Base-by-base conservation (phyloP, 2,888 invertebrate genomes). In the Creontiades dilutus region DNA sequence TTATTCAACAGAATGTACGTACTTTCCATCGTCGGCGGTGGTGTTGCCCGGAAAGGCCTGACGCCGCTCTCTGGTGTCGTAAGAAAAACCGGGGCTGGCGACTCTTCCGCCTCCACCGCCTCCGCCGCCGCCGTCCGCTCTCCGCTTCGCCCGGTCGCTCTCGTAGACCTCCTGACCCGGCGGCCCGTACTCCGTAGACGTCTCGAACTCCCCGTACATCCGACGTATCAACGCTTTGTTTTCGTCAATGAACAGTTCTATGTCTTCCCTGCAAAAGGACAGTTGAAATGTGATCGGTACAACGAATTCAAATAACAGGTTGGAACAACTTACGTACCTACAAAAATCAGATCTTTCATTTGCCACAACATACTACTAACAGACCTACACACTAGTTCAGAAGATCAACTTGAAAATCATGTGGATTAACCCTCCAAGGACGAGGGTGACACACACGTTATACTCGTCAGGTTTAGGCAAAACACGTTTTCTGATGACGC, bases 201-300 rank as follows among this genome's bases (percentile, higher is more conserved):
- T 95, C 91, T 95, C 95, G 93, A 98, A 98, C 92, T 98, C 97
- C 0, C 98, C 98, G 93, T 98, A 98, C 98, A 98, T 98, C 90
- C 98, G 95, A 93, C 97, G 96, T 95, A 98, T 98, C 92, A 98
- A 93, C 89, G 98, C 98, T 93, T 98, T 98, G 93, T 98, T 98
- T 93, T 98, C 98, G 93, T 98, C 98, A 93, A 98, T 98, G 94
- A 98, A 98, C 91, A 95, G 95, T 93, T 98, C 98, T 93, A 98
- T 98, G 93, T 96, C 96, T 92, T 97, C 97, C 94, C 98, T 98
- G 78, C 4, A 86, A 90, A 12, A 4, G 7, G 37, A n/a, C 37
- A 37, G 2, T 37, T 37, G 37, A 37, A 2, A 37, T 37, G 2
- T 4, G 37, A 37, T 7, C 2, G 7, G 37, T 37, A 4, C 37